Percentiles rank a stretch among this genome's conserved stretches.
These are phyloP conservation scores for Vespertilio murinus DNA, from an alignment of 2,797 vertebrate species.

Conservation along the genomic window DNA sequence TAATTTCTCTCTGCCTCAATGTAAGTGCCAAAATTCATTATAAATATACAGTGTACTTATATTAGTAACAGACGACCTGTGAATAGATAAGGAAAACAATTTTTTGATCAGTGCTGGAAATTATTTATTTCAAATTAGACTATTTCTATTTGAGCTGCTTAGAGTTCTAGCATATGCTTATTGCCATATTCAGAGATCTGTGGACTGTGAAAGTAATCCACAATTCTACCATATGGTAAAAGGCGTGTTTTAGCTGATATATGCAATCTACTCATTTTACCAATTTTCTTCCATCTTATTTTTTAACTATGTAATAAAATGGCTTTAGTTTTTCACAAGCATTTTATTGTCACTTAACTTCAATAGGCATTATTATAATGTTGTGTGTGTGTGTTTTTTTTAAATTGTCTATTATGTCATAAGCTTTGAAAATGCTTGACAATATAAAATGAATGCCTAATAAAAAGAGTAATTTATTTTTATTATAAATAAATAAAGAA, in stretches of 20 bases:
- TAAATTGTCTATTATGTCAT: not conserved
- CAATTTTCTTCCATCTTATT: not conserved
- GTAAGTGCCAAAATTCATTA: conserved; percentile 24
- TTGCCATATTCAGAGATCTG: conserved; percentile 54
- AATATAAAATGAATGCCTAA: not conserved
- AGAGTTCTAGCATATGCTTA: conserved; percentile 65
- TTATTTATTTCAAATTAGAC: conserved; percentile 66
- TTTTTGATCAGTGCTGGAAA: conserved; percentile 50
- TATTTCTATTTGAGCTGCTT: conserved; percentile 63
- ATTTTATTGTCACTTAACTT: not conserved
- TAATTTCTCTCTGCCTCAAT: not conserved
- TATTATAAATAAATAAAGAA: not conserved
- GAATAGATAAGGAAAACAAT: conserved; percentile 56
- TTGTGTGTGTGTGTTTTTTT: too few species aligned
- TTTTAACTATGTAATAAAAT: not conserved
- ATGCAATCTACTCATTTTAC: conserved; percentile 52
- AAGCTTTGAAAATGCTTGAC: not conserved
- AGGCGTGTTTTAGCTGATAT: not conserved
- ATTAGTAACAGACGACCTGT: conserved; percentile 23
- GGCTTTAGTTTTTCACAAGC: not conserved
- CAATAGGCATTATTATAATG: not conserved
- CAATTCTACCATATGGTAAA: conserved; percentile 57
- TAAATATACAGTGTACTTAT: conserved; percentile 25
- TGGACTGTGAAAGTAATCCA: conserved; percentile 60
- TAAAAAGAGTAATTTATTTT: not conserved